A percentile compares a stretch with the other conserved stretches of the same genome.
phyloP scores from a whole-genome alignment of 2,113 vertebrate genomes.

The Anhinga rufa region DNA sequence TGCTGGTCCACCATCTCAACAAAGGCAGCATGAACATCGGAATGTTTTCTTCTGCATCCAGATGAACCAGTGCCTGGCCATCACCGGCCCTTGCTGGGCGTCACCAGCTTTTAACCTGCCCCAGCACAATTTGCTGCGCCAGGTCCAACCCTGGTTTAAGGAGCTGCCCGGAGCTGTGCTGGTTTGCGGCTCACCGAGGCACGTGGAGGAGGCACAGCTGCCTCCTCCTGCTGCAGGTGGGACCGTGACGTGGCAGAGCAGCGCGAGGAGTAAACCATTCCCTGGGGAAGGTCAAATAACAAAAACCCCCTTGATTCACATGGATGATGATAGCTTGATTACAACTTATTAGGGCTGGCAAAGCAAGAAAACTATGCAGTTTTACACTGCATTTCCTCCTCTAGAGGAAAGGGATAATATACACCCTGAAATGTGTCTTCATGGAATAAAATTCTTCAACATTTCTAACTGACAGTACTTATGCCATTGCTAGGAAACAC shows the following conservation, averaged over 20 bases:
- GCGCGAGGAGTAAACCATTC: background rate
- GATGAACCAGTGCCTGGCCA: background rate
- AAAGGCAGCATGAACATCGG: background rate
- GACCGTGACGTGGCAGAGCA: background rate
- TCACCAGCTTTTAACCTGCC: background rate
- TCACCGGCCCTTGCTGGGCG: background rate
- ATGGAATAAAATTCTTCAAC: background rate
- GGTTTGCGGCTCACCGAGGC: background rate
- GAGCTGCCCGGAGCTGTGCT: fast-evolving
- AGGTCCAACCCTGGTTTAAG: background rate
- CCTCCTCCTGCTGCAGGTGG: background rate
- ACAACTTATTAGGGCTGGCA: background rate
- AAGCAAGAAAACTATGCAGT: background rate
- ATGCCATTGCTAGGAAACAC: background rate
- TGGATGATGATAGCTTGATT: background rate
- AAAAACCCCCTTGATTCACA: background rate
- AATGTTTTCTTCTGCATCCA: background rate
- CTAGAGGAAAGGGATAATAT: background rate
- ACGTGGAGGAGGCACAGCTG: background rate
- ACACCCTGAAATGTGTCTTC: background rate
- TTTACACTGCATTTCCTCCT: background rate
- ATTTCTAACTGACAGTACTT: background rate
- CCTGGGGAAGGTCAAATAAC: background rate
- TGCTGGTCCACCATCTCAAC: background rate
- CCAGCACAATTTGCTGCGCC: background rate